Base-by-base conservation (phyloP, 1,140 invertebrate species). In the Schlechtendalia chinensis region DNA sequence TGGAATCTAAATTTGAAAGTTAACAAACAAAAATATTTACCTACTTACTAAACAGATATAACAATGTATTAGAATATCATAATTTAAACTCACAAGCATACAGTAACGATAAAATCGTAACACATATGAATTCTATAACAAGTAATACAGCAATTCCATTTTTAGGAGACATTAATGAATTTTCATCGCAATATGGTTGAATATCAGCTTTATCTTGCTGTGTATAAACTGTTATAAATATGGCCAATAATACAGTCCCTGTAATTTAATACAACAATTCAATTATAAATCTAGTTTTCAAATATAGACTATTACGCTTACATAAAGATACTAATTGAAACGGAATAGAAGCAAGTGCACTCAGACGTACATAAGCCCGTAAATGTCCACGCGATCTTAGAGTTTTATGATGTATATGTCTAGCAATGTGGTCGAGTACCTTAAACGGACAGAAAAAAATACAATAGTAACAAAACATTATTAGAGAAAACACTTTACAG, bases 301-400 rank as follows among this genome's bases (percentile, higher is more conserved):
- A 19, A n/a, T 19, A 1, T 27, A 72, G 8, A 53, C 5, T 0
- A 71, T 71, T 71, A 19, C 29, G 19, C 58, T 63, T 47, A 79
- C 75, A 79, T 27, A 79, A 79, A 12, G 75, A 79, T 61, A 63
- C 75, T 27, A 79, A 45, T 61, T 79, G 75, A 29, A 79, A 79
- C 29, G 75, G 75, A 1, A 79, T 79, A 1, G 45, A 39, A 10
- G 75, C 75, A n/a, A 79, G 75, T 27, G 58, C 58, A 63, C 14
- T 79, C 0, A 79, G 39, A 24, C 45, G 39, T 19, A 22, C 58
- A 79, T 63, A 63, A 63, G 58, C 75, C 24, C 56, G 54, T 11
- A 79, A 63, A 16, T 79, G 58, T 45, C 75, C 75, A 50, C 75
- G 75, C 19, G 32, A 63, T 79, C 75, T 79, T 50, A 79, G 61